Evolutionary conservation across 2,797 vertebrate genomes (phyloP), one percentile per base, ranked within the genome.

Genomic region (Falco concolor): DNA sequence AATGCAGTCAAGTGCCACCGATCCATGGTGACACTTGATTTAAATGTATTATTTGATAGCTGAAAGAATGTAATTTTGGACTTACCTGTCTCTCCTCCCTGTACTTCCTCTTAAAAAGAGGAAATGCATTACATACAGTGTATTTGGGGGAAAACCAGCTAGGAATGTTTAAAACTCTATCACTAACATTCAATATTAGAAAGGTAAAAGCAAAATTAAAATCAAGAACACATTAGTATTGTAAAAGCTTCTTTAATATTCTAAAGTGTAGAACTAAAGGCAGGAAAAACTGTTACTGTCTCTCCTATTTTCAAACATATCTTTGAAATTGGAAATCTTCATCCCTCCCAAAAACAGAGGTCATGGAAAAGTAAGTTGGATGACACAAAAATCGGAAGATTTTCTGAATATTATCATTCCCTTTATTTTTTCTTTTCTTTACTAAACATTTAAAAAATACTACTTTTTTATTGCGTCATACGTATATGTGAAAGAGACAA

Each of bases 1-100:
- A 94, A 93, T 92, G 85, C 22, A 93, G 73, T 86, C 74, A 95
- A 94, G 90, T 57, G 78, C 45, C 77, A 94, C 24, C 22, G 40
- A 75, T 78, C 69, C 73, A 16, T 19, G 25, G 67, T 94, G 89
- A 78, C 73, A 47, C 32, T 79, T 4, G 1, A 88, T 81, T 94
- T 95, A 89, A 89, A 95, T 85, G 65, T 65, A 47, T 40, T 90
- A 49, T 70, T 83, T 74, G 61, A 87, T 27, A 89, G 57, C n/a
- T 84, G 68, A 74, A 77, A 91, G 40, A 79, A 76, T 5, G 36
- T 42, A 32, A 45, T 64, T 59, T 76, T 83, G 42, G 38, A 77
- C 40, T 72, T 72, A 38, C 18, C 38, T 67, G 42, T 63, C 64
- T 69, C 25, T 81, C 38, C 27, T 57, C 52, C 18, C 27, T 50